Evolutionary conservation across 1,140 invertebrate species (phyloP).

Genomic region (Cryptotermes secundus): DNA sequence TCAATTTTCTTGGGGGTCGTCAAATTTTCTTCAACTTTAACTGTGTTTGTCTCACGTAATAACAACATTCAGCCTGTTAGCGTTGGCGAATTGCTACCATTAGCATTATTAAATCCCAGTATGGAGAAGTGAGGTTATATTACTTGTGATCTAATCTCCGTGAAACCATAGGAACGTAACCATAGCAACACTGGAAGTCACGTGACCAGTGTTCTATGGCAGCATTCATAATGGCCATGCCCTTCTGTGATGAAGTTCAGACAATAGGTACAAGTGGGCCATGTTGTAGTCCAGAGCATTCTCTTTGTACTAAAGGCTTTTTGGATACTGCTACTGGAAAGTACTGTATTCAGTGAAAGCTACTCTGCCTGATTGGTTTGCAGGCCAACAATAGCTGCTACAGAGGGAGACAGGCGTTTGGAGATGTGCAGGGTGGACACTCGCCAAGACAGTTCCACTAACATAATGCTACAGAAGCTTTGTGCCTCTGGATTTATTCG

Average conservation of each 20-base stretch:
- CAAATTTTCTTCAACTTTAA: too few relatives aligned
- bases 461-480: too few relatives aligned
- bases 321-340: too few relatives aligned
- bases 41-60: too few relatives aligned
- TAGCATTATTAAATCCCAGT: neutral
- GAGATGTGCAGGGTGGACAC: neutral
- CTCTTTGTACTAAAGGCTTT: neutral
- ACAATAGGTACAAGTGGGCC: neutral
- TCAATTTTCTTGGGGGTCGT: too few relatives aligned
- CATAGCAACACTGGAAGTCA: neutral
- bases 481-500: too few relatives aligned
- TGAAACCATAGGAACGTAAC: neutral
- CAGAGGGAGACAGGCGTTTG: too few relatives aligned
- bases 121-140: neutral
- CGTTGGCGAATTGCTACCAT: neutral
- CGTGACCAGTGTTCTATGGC: too few relatives aligned
- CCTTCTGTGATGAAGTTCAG: neutral
- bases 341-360: neutral
- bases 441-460: neutral
- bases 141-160: neutral
- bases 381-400: neutral
- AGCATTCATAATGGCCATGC: too few relatives aligned
- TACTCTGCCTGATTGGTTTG: constrained; percentile 6
- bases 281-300: neutral
- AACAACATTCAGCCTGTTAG: too few relatives aligned